A percentile compares a stretch with the other conserved stretches of the same genome.
phyloP scores from a whole-genome alignment of 2,797 vertebrate genomes.

The Acestrorhynchus altus region DNA sequence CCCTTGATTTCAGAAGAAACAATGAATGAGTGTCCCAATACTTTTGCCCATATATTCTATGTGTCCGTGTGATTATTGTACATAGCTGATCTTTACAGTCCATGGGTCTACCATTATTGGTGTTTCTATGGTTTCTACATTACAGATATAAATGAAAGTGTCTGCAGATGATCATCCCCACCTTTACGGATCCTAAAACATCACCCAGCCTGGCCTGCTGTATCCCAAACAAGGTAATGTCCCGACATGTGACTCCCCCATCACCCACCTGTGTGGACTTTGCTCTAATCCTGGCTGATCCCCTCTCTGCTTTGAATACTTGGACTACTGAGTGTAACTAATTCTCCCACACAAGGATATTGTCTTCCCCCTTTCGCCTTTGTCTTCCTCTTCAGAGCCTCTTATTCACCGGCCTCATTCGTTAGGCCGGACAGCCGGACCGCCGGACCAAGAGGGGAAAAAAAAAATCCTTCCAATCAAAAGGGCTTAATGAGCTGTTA shows the following conservation, averaged over 20 bases:
- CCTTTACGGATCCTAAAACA: constrained; percentile 73
- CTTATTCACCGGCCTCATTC: constrained; percentile 78
- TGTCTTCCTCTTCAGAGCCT: constrained; percentile 73
- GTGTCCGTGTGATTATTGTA: too few relatives aligned
- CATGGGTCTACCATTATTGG: too few relatives aligned
- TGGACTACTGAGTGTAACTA: constrained; percentile 84
- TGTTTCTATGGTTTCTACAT: too few relatives aligned
- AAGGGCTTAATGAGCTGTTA: constrained; percentile 77
- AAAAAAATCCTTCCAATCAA: constrained; percentile 70
- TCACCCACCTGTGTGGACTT: constrained; percentile 82
- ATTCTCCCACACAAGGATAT: constrained; percentile 84
- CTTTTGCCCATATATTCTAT: too few relatives aligned
- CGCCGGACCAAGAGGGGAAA: constrained; percentile 50
- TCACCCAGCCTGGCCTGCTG: constrained; percentile 73
- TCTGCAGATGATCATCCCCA: constrained; percentile 31
- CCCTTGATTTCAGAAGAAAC: too few relatives aligned
- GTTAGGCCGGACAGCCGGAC: constrained; percentile 67
- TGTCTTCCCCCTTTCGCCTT: constrained; percentile 78
- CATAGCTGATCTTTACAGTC: too few relatives aligned
- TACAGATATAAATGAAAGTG: not conserved
- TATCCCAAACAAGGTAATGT: constrained; percentile 80
- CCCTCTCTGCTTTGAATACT: constrained; percentile 76
- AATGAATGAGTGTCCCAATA: too few relatives aligned
- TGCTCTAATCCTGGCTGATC: constrained; percentile 75
- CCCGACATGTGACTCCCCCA: constrained; percentile 79